Evolutionary conservation across 2,888 invertebrate genomes (phyloP), one percentile per base, ranked within the genome.

Genomic region (Amorpha juglandis): DNA sequence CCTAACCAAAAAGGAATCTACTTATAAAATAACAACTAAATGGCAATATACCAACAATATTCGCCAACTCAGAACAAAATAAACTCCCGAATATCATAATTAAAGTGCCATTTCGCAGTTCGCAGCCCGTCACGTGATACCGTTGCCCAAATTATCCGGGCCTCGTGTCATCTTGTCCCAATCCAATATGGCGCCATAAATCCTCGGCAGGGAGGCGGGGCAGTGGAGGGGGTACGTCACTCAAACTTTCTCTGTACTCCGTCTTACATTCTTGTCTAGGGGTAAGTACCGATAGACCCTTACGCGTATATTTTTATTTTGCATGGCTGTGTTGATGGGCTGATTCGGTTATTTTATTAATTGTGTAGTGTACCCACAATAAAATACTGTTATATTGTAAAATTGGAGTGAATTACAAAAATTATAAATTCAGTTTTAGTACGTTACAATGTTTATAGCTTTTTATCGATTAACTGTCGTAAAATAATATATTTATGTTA

Each of bases 171-270:
- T 93, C 93, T 93, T 93, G 93, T 93, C 92, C 92, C 93, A 91
- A 93, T 93, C 93, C 93, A 93, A 93, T 93, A 93, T 93, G 92
- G 93, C 93, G 92, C 90, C 91, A 90, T 93, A 93, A 93, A 93
- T 93, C 92, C 91, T 92, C 84, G 79, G 74, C 78, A 84, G 84
- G 81, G 84, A 81, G 82, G 74, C 63, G 78, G 86, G 86, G 80
- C 72, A 79, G 81, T 80, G 83, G 84, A 83, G 91, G 92, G 91
- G 92, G 88, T 75, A 91, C 91, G 93, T 93, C 93, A 93, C 93
- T 93, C 93, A 93, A 93, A 93, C 93, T 93, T 93, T 93, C 93
- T 92, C 93, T 89, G 90, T 88, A 87, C 92, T 90, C 88, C 91
- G 92, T 93, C 92, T 92, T 91, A 86, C 89, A 87, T 82, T 87